These are phyloP conservation scores for Labeo catla DNA, from an alignment of 2,113 vertebrate species.

Conservation along the genomic window DNA sequence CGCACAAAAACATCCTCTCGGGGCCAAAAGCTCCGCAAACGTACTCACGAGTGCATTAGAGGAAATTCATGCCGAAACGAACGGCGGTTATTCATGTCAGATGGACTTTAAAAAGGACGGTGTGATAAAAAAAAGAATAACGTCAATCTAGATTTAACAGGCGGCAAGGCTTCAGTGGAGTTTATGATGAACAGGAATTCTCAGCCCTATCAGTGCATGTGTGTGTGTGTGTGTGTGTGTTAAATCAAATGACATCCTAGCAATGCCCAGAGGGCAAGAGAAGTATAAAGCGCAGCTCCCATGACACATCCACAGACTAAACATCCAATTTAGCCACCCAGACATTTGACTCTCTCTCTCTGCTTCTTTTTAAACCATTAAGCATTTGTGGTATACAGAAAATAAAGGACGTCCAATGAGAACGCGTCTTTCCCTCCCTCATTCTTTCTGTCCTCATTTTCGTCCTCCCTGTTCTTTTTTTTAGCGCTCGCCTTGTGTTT, in stretches of 20 bases:
- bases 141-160: conserved; percentile 1
- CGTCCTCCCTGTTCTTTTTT: conserved; percentile 61
- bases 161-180: conserved; percentile 30
- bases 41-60: not conserved
- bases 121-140: not conserved
- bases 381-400: conserved; percentile 11
- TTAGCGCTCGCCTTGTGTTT: conserved; percentile 65
- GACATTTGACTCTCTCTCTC: conserved; percentile 67
- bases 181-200: conserved; percentile 40
- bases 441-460: conserved; percentile 24
- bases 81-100: not conserved
- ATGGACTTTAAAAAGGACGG: not conserved
- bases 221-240: conserved; percentile 41
- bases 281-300: conserved; percentile 62
- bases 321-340: conserved; percentile 72
- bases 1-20: not conserved
- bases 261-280: not conserved
- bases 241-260: conserved; percentile 37
- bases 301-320: conserved; percentile 76
- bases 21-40: not conserved
- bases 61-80: not conserved
- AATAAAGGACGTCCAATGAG: conserved; percentile 31
- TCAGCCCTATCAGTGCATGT: conserved; percentile 35
- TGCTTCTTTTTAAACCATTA: conserved; percentile 41
- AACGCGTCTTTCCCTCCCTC: conserved; percentile 38